A percentile compares a stretch with the other conserved stretches of the same genome.
These are phyloP conservation scores for Trachurus trachurus DNA, from an alignment of 2,797 vertebrate genomes.

Conservation along the genomic window DNA sequence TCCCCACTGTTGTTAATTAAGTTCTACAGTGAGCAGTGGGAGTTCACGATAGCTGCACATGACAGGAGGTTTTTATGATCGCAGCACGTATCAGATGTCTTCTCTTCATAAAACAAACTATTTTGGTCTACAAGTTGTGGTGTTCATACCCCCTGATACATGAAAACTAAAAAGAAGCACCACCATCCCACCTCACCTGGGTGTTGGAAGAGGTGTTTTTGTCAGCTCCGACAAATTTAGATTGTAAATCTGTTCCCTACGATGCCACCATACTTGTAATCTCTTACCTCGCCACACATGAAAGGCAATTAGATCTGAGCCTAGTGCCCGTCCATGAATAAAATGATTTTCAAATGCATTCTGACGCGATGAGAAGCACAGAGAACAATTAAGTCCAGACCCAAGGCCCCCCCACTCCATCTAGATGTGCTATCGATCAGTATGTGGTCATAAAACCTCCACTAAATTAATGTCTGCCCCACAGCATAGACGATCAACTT, in stretches of 20 bases:
- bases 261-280: conserved; percentile 62
- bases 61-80: conserved; percentile 41
- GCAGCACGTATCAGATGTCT: conserved; percentile 39
- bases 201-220: conserved; percentile 26
- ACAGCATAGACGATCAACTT: conserved; percentile 72
- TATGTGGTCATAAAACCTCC: conserved; percentile 78
- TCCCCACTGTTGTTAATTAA: conserved; percentile 75
- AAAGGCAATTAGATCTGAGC: conserved; percentile 67
- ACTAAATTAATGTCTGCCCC: conserved; percentile 79
- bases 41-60: conserved; percentile 45
- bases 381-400: conserved; percentile 82
- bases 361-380: conserved; percentile 70
- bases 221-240: conserved; percentile 36
- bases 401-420: conserved; percentile 70
- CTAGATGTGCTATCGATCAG: conserved; percentile 80
- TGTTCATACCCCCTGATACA: conserved; percentile 9
- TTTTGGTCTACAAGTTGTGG: conserved; percentile 9
- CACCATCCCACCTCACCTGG: not conserved
- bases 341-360: conserved; percentile 75
- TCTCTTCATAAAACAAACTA: conserved; percentile 38
- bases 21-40: conserved; percentile 53
- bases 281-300: conserved; percentile 60
- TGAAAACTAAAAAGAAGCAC: conserved; percentile 32
- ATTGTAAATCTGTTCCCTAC: conserved; percentile 54
- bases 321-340: conserved; percentile 60